Conservation (phyloP, 2,888 invertebrate species). For the Electrophaes corylata region DNA sequence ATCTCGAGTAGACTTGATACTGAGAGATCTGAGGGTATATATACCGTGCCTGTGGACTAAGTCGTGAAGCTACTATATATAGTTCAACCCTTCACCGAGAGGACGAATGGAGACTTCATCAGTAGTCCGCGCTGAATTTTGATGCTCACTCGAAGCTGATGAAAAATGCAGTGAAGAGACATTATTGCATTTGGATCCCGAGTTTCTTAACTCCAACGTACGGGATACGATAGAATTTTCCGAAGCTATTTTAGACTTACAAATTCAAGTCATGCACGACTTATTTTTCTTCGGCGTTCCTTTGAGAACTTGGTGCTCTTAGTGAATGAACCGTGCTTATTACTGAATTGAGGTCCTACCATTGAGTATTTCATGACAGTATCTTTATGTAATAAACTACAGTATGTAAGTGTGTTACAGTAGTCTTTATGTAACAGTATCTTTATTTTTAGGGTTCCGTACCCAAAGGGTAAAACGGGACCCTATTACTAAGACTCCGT, state of each 20-base stretch:
- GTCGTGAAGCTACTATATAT: not conserved
- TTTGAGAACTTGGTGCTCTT: conserved; percentile 13
- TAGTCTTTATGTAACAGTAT: too few species aligned
- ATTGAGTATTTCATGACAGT: not conserved
- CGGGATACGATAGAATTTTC: conserved; percentile 30
- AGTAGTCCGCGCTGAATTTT: conserved; percentile 47
- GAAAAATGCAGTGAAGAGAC: conserved; percentile 55
- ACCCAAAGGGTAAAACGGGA: too few species aligned
- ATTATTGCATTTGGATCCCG: conserved; percentile 46
- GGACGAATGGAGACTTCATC: conserved; percentile 34
- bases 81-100: conserved; percentile 19
- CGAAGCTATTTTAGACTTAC: conserved; percentile 21
- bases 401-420: too few species aligned
- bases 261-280: conserved; percentile 19
- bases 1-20: too few species aligned
- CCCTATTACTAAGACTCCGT: too few species aligned
- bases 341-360: conserved; percentile 16
- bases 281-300: conserved; percentile 11
- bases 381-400: too few species aligned
- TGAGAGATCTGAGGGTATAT: too few species aligned
- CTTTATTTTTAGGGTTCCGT: too few species aligned
- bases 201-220: conserved; percentile 26
- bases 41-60: too few species aligned
- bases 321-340: conserved; percentile 17
- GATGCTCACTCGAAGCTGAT: conserved; percentile 45